Base-by-base conservation (phyloP, 2,797 vertebrate genomes). In the Sebastes paucispinis region DNA sequence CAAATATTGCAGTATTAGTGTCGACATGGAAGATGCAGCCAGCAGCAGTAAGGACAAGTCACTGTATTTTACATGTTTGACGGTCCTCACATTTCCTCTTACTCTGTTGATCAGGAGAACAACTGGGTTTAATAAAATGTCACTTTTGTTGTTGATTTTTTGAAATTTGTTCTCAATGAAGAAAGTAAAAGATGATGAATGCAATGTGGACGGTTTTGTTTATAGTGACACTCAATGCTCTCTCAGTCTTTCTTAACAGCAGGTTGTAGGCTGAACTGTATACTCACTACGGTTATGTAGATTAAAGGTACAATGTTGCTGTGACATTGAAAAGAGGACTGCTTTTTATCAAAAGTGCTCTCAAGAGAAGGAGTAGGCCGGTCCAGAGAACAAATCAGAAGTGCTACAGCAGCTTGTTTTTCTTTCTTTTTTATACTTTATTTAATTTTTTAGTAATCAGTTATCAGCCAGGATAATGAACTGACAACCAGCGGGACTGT, bases 401-500 rank as follows among this genome's bases (percentile, higher is more conserved):
- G 71, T 74, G 68, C 80, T 81, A 47, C 73, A 88, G 64, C 50
- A 8, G 32, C 47, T 76, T 75, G 24, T 65, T 75, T 52, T 69
- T 72, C 74, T 71, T 64, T 68, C 64, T 70, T 77, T 66, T 69
- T 69, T 60, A 34, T 50, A 65, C 43, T 36, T 87, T 75, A 88
- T 84, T 84, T 85, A 79, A 70, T 80, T 88, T 80, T 83, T 50
- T 82, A 65, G 32, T 79, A 20, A 86, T 84, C 60, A 69, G 32
- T 77, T 75, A 77, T 87, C 82, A 86, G 68, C 79, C 81, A 73
- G 80, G 73, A 88, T 74, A 69, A 78, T 82, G 62, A 89, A 84
- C 60, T 82, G 80, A 91, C 75, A 81, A 90, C 88, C 90, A 92
- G 88, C 75, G n/a, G 84, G 90, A 90, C 90, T 90, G 88, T 92